Base-by-base conservation (phyloP, 2,113 vertebrate species). In the Actenoides hombroni region DNA sequence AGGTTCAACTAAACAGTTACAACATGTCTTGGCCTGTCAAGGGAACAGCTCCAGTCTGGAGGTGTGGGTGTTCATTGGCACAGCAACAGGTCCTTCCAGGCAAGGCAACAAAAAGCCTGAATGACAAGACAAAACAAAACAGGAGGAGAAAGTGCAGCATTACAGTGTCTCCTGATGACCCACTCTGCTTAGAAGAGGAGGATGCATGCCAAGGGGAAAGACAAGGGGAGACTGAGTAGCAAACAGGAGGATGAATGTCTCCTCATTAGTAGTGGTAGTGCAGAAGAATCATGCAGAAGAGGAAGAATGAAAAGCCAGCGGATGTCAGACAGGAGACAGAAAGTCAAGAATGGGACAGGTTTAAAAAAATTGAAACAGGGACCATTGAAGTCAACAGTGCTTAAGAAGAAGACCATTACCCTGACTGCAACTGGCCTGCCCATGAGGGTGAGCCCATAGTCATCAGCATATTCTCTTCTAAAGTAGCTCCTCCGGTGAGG, bases 51-150 rank as follows among this genome's bases (percentile, higher is more conserved):
- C 63, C 40, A 61, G 40, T 44, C 19, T 37, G 28, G 35, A 81
- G 21, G 13, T 77, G 73, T 49, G 35, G 26, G 14, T 25, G 10
- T 40, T 46, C 13, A 15, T 7, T 69, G 49, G 8, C 39, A 44
- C 5, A 51, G 24, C 9, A 59, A 21, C 13, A 79, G 18, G 19
- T 46, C 15, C n/a, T 61, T 11, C 13, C 35, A 71, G 42, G 25
- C 12, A 63, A 48, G 33, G 18, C 16, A 75, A 25, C 23, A 39
- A 54, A 74, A 35, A 6, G 7, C 4, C 19, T 71, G 64, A 90
- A 37, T 0, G 0, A 21, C n/a, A 61, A 28, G 21, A 83, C 11
- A 63, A 78, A 88, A 51, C 0, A 2, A 78, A 88, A 51, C 0
- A 1, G 35, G 59, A 92, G 25, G 29, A 69, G 35, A 54, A 80